Percentiles rank a stretch among this genome's conserved stretches.
phyloP scores from a whole-genome alignment of 2,113 vertebrate genomes.

The Anoura caudifer region DNA sequence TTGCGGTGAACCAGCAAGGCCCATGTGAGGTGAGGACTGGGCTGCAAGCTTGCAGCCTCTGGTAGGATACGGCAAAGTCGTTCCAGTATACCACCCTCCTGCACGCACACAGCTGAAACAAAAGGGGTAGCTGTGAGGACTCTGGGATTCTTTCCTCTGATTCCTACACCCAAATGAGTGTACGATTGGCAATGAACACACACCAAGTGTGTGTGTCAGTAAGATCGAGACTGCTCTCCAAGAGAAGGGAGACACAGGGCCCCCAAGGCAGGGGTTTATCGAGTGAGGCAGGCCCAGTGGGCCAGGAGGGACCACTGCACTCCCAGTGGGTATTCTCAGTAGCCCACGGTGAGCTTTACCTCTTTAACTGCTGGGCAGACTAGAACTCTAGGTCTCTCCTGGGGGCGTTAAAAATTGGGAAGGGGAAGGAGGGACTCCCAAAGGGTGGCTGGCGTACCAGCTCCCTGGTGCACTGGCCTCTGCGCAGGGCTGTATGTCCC shows the following conservation, averaged over 20 bases:
- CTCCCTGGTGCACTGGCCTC: neutral
- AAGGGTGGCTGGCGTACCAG: slow-evolving; percentile 20
- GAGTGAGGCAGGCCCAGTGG: neutral
- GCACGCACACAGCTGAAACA: neutral
- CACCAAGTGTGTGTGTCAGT: neutral
- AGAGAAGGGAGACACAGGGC: neutral
- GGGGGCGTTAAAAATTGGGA: neutral
- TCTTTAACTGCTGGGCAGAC: neutral
- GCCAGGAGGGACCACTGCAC: neutral
- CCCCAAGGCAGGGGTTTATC: too few relatives aligned
- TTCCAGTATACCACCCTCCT: too few relatives aligned
- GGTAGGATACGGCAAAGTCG: neutral
- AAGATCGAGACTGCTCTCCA: neutral
- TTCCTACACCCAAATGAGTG: neutral
- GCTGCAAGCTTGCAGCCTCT: neutral
- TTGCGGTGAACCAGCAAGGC: neutral
- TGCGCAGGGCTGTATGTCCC: neutral
- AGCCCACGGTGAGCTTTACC: neutral
- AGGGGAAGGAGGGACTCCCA: neutral
- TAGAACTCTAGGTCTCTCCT: neutral
- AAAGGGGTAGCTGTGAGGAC: neutral
- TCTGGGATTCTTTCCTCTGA: neutral
- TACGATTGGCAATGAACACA: neutral
- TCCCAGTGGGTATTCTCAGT: neutral
- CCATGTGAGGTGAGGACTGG: neutral